Percentiles rank a stretch among this genome's conserved stretches.
phyloP scores from a whole-genome alignment of 2,797 vertebrate species.

The Caiman crocodilus region DNA sequence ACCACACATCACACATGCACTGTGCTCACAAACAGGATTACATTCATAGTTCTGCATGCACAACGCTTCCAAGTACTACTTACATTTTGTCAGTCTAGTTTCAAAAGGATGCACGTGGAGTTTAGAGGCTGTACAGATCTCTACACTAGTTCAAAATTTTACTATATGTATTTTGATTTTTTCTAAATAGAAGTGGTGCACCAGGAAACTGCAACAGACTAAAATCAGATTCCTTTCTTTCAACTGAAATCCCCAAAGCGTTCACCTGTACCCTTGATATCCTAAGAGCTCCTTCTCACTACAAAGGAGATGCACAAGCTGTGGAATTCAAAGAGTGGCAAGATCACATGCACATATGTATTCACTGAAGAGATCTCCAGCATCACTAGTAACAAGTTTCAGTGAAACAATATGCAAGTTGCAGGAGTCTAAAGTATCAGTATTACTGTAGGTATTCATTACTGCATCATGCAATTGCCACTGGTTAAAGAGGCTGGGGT shows the following conservation, averaged over 20 bases:
- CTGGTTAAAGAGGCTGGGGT: background rate
- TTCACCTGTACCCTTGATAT: background rate
- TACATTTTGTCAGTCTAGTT: background rate
- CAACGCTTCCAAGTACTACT: background rate
- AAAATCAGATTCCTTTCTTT: background rate
- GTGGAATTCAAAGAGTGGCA: background rate
- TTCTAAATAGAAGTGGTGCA: fast-evolving
- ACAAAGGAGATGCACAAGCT: background rate
- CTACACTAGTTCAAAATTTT: background rate
- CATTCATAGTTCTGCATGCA: no score
- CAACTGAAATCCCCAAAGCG: background rate
- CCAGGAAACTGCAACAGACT: background rate
- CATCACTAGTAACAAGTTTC: background rate
- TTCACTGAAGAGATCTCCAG: background rate
- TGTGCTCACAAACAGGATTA: no score
- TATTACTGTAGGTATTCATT: background rate
- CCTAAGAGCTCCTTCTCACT: background rate
- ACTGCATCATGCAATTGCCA: background rate
- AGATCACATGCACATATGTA: background rate
- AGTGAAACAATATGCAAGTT: background rate
- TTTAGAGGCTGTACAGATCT: background rate
- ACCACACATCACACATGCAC: no score
- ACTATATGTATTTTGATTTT: background rate
- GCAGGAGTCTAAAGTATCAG: background rate
- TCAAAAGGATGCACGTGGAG: background rate